Base-by-base conservation (phyloP, 2,797 vertebrate genomes). In the Knipowitschia caucasica region DNA sequence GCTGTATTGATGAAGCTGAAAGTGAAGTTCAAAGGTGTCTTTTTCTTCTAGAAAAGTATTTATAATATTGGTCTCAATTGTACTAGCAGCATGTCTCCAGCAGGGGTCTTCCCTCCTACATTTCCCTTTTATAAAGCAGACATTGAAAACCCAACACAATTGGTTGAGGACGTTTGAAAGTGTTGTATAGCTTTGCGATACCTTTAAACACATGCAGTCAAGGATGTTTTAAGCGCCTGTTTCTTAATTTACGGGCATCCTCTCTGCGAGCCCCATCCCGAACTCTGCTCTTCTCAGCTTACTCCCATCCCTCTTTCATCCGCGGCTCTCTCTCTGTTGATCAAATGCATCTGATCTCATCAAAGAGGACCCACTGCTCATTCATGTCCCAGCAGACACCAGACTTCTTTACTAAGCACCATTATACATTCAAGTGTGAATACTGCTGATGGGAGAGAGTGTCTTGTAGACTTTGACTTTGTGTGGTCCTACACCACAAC, bases 331-430 rank as follows among this genome's bases (percentile, higher is more conserved):
- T 75, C 78, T 81, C 81, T 85, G 81, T 85, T 87, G 78, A 85
- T 85, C 82, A 86, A 84, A 84, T 85, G 78, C 84, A 84, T 84
- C 76, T 82, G 83, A 84, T 80, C 85, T 85, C 86, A 88, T 88
- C 83, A 88, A 88, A 88, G 83, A 82, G 17, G 75, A 78, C 80
- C 80, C 82, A 80, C 77, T 82, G 82, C 85, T 83, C 71, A 86
- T 78, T 84, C 79, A 83, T 82, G 77, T 82, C 83, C 76, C 82
- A 69, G 52, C 77, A 85, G 84, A 86, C 82, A 75, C 50, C 71
- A 67, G 56, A 71, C 76, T 80, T 75, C 75, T 87, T 83, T 80
- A 81, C 84, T 80, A 68, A 81, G 80, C 83, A 74, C 80, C 81
- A 71, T 84, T 88, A 79, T 79, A 77, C 78, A 84, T 82, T 83